Evolutionary conservation across 92 coral and sea anemone species (phyloP).

Genomic region (Plumapathes pennacea): DNA sequence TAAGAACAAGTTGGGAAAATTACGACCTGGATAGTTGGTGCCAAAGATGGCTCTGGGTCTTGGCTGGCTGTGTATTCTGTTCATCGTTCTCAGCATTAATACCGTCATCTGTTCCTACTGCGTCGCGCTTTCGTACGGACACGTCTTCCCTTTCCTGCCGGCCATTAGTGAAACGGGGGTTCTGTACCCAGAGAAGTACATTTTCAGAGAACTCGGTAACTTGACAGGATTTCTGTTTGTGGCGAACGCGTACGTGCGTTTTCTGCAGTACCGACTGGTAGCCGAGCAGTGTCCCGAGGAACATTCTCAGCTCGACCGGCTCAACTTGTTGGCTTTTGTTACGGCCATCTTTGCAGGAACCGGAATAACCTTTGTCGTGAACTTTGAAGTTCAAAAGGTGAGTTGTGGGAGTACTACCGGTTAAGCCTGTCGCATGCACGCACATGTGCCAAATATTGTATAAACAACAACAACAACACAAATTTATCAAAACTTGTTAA

Average conservation of each 20-base stretch:
- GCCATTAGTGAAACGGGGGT: slow-evolving; percentile 85
- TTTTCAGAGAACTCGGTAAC: slow-evolving; percentile 68
- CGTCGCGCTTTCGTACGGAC: slow-evolving; percentile 68
- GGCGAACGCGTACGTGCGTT: slow-evolving; percentile 69
- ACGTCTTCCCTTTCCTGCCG: slow-evolving; percentile 74
- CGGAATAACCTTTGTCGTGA: slow-evolving; percentile 80
- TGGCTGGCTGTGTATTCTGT: slow-evolving; percentile 74
- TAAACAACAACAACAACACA: no score
- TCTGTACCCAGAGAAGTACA: slow-evolving; percentile 72
- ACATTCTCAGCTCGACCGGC: slow-evolving; percentile 44
- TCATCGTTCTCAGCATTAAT: slow-evolving; percentile 41
- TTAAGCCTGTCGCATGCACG: no score
- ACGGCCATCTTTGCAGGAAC: slow-evolving; percentile 71
- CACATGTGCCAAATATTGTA: no score
- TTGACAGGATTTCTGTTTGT: slow-evolving; percentile 72
- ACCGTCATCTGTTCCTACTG: slow-evolving; percentile 63
- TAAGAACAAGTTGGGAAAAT: no score
- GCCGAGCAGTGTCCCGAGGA: slow-evolving; percentile 73
- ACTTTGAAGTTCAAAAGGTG: slow-evolving; percentile 82
- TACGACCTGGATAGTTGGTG: no score
- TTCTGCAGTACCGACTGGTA: slow-evolving; percentile 72
- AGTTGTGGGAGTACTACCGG: background rate
- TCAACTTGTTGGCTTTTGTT: slow-evolving; percentile 64
- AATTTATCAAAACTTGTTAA: no score
- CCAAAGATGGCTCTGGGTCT: no score